These are phyloP conservation scores for Sebastes aleutianus DNA, from an alignment of 2,797 vertebrate genomes.

Conservation along the genomic window DNA sequence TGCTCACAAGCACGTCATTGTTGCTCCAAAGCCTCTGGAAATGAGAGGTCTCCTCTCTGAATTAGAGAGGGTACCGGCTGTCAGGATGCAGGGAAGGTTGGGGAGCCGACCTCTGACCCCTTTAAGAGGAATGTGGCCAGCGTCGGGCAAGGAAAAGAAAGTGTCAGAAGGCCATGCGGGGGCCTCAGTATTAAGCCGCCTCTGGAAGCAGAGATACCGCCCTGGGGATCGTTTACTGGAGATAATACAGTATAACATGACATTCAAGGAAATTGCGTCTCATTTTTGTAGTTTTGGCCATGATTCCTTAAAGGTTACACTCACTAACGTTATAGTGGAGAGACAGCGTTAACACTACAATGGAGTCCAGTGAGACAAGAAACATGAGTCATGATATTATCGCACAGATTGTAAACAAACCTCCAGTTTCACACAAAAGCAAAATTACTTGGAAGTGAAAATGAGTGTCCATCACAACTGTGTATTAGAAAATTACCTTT, in stretches of 20 bases:
- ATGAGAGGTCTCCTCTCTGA: slow-evolving; percentile 65
- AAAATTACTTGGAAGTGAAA: slow-evolving; percentile 2
- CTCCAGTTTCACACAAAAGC: not conserved
- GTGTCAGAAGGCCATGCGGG: slow-evolving; percentile 35
- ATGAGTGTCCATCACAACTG: not conserved
- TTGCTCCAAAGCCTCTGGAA: slow-evolving; percentile 50
- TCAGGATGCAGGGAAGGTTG: slow-evolving; percentile 51
- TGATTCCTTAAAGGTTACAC: not conserved
- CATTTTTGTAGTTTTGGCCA: slow-evolving; percentile 6
- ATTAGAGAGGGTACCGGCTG: slow-evolving; percentile 58
- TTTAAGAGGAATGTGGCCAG: slow-evolving; percentile 59
- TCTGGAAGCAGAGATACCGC: slow-evolving; percentile 30
- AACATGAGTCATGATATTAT: slow-evolving; percentile 4
- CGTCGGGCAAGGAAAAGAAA: slow-evolving; percentile 35
- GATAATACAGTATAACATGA: slow-evolving; percentile 35
- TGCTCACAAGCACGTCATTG: slow-evolving; percentile 65
- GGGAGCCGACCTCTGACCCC: slow-evolving; percentile 61
- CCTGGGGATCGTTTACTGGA: slow-evolving; percentile 36
- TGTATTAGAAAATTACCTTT: not conserved
- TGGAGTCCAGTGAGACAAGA: not conserved
- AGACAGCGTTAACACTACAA: not conserved
- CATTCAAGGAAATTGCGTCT: slow-evolving; percentile 36
- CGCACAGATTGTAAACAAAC: not conserved
- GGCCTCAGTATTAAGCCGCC: slow-evolving; percentile 37
- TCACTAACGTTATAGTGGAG: not conserved